A percentile compares a stretch with the other conserved stretches of the same genome.
These are phyloP conservation scores for Drosophila merina DNA, from an alignment of 2,888 invertebrate species.

Conservation along the genomic window DNA sequence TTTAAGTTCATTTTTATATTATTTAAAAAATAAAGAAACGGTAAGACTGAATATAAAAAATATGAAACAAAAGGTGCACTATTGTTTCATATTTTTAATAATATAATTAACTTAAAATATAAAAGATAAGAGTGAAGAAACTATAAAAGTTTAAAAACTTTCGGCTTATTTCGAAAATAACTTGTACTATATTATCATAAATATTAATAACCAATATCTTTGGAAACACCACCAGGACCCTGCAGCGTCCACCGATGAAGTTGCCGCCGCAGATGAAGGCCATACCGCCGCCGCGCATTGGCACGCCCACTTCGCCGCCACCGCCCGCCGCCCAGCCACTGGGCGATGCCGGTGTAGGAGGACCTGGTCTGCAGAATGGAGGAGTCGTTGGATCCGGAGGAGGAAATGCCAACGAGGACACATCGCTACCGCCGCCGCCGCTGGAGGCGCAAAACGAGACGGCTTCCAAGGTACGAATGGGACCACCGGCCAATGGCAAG, in stretches of 20 bases:
- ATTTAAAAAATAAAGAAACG: neutral
- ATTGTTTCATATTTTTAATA: too few relatives aligned
- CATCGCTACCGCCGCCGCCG: constrained; percentile 78
- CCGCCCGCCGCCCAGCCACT: constrained; percentile 62
- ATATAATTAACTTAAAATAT: too few relatives aligned
- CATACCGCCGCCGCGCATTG: constrained; percentile 84
- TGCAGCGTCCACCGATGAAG: constrained; percentile 84
- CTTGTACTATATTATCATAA: neutral
- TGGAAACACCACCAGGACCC: constrained; percentile 70
- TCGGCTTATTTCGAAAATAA: neutral
- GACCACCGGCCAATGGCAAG: constrained; percentile 59
- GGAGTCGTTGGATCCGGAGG: constrained; percentile 8
- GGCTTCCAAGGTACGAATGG: constrained; percentile 54
- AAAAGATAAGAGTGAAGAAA: too few relatives aligned
- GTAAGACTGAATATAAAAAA: neutral
- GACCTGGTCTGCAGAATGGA: constrained; percentile 47
- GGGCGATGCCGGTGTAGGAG: constrained; percentile 29
- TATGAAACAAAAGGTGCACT: neutral
- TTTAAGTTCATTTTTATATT: too few relatives aligned
- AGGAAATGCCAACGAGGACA: constrained; percentile 61
- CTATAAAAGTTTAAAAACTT: neutral
- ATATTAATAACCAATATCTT: neutral
- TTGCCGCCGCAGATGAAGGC: constrained; percentile 84
- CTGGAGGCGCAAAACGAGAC: constrained; percentile 60
- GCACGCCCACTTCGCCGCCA: constrained; percentile 80